Evolutionary conservation across 2,888 invertebrate species (phyloP).

Genomic region (Selenia dentaria): DNA sequence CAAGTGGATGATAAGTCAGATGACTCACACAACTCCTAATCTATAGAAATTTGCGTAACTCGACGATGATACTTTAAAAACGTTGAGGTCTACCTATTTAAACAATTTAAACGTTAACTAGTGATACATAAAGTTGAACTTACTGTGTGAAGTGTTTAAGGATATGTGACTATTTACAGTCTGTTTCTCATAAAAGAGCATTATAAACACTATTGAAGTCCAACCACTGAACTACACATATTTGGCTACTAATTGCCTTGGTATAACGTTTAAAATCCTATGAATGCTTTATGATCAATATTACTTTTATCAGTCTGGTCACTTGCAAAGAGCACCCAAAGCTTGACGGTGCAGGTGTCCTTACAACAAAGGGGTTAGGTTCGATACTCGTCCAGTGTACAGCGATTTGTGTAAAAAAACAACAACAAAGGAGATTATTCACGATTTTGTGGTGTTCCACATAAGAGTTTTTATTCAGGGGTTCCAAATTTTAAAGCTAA

Average conservation of each 20-base stretch:
- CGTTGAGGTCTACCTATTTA: too few relatives aligned
- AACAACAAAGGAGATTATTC: conserved; percentile 26
- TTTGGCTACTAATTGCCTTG: neutral
- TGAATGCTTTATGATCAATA: conserved; percentile 19
- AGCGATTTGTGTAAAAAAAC: conserved; percentile 62
- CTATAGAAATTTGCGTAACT: conserved; percentile 59
- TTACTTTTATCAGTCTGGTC: conserved; percentile 53
- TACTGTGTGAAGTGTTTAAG: neutral
- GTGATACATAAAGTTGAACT: too few relatives aligned
- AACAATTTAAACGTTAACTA: too few relatives aligned
- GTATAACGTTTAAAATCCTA: conserved; percentile 30
- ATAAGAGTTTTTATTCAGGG: conserved; percentile 8
- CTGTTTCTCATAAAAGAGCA: neutral
- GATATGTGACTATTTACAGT: neutral
- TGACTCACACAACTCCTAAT: conserved; percentile 53
- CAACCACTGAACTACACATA: neutral
- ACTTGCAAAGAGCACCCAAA: conserved; percentile 71
- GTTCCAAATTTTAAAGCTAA: conserved; percentile 34
- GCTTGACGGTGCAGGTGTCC: conserved; percentile 77
- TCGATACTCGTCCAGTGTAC: conserved; percentile 66
- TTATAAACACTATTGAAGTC: conserved; percentile 15
- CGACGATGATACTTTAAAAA: conserved; percentile 47
- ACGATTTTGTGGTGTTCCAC: conserved; percentile 26
- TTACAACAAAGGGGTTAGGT: conserved; percentile 69
- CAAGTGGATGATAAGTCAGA: conserved; percentile 14